A percentile compares a stretch with the other conserved stretches of the same genome.
These are phyloP conservation scores for Spea bombifrons DNA, from an alignment of 2,113 vertebrate species.

Conservation along the genomic window DNA sequence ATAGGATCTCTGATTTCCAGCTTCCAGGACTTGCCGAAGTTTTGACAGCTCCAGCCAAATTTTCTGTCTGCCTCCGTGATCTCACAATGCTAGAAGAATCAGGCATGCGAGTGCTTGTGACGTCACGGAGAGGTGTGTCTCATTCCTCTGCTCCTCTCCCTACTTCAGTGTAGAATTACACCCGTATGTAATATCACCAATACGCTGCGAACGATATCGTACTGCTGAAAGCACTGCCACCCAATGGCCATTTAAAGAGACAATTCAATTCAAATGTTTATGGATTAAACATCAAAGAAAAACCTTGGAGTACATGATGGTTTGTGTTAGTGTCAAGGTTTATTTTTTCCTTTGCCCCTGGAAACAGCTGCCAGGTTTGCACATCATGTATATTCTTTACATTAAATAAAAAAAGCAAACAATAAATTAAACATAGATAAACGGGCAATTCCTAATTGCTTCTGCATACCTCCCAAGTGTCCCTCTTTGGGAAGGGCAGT, in stretches of 20 bases:
- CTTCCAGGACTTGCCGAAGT: conserved; percentile 33
- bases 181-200: not conserved
- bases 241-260: not conserved
- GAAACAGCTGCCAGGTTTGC: too few species aligned
- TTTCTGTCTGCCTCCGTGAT: conserved; percentile 25
- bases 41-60: conserved; percentile 40
- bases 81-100: conserved; percentile 19
- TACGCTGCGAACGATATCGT: not conserved
- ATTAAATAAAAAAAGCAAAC: too few species aligned
- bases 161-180: not conserved
- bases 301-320: too few species aligned
- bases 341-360: not conserved
- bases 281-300: not conserved
- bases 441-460: too few species aligned
- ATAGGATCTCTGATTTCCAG: not conserved
- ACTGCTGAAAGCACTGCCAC: conserved; percentile 12
- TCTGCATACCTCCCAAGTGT: too few species aligned
- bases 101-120: conserved; percentile 39
- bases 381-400: too few species aligned
- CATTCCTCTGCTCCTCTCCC: conserved; percentile 42
- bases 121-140: conserved; percentile 40
- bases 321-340: too few species aligned
- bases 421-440: too few species aligned
- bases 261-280: not conserved
- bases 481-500: too few species aligned